Conservation (phyloP, 2,113 vertebrate species). For the Chascanopsetta lugubris region DNA sequence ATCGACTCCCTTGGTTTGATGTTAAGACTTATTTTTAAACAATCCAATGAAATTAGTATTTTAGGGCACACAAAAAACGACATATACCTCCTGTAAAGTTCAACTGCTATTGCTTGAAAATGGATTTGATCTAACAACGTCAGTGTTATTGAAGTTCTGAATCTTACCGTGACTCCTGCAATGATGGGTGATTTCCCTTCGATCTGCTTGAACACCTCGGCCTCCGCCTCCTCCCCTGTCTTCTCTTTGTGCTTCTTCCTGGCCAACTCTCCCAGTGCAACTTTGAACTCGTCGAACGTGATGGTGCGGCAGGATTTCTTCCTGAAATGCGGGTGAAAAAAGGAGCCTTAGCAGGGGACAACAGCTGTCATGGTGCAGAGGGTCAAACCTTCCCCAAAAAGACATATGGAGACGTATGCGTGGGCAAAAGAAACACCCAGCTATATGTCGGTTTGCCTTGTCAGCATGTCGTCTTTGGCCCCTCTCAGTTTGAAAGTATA, state of each 20-base stretch:
- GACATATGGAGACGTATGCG: neutral
- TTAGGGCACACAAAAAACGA: too few species aligned
- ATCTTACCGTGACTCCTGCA: constrained; percentile 91
- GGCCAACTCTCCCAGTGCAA: constrained; percentile 89
- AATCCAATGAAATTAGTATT: too few species aligned
- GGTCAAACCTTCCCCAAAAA: constrained; percentile 6
- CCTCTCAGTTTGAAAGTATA: constrained; percentile 31
- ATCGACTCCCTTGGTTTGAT: too few species aligned
- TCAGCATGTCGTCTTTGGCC: constrained; percentile 5
- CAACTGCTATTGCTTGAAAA: neutral
- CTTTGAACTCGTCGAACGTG: constrained; percentile 92
- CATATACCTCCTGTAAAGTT: too few species aligned
- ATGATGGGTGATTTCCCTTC: constrained; percentile 92
- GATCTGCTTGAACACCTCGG: constrained; percentile 89
- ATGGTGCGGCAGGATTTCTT: constrained; percentile 92
- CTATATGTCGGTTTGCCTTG: constrained; percentile 3
- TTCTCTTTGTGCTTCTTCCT: constrained; percentile 93
- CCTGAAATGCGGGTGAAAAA: constrained; percentile 73
- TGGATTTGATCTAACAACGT: neutral
- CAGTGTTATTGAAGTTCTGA: neutral
- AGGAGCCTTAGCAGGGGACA: constrained; percentile 5
- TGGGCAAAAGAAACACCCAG: neutral
- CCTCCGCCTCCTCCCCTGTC: constrained; percentile 87
- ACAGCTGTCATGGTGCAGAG: neutral
- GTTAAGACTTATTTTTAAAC: too few species aligned